Conservation (phyloP, 1,140 invertebrate species). For the Parasteatoda tepidariorum region DNA sequence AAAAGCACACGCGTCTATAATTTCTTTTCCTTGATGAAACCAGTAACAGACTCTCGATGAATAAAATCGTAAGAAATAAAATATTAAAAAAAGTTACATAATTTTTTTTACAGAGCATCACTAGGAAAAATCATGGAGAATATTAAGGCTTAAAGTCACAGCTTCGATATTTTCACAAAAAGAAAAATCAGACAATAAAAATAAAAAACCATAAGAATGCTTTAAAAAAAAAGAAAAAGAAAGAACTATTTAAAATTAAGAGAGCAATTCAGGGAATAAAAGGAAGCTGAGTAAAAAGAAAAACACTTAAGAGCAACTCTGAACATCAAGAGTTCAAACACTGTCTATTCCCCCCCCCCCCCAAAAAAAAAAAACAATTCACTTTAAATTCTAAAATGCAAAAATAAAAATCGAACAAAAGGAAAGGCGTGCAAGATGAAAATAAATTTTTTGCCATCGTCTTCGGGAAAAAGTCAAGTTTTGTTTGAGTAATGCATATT, state of each 20-base stretch:
- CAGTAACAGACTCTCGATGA: no score
- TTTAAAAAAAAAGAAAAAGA: neutral
- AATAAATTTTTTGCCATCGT: neutral
- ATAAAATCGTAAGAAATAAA: no score
- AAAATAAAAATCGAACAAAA: neutral
- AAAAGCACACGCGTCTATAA: no score
- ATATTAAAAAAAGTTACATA: no score
- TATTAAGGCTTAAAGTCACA: no score
- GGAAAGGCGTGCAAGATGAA: neutral
- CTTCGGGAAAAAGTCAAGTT: conserved; percentile 8
- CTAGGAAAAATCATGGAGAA: no score
- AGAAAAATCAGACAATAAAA: no score
- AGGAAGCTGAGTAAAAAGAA: neutral
- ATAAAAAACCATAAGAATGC: neutral
- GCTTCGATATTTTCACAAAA: no score
- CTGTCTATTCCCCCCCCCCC: neutral
- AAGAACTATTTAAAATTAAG: neutral
- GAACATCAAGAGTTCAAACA: neutral
- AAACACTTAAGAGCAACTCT: neutral
- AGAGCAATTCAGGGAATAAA: no score
- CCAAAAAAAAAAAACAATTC: neutral
- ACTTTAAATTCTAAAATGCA: no score
- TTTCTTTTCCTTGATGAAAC: no score
- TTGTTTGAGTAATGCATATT: conserved; percentile 56
- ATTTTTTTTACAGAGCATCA: no score